Percentiles rank a stretch among this genome's conserved stretches.
Evolutionary conservation across 2,113 vertebrate species (phyloP).

Genomic region (Pardalotus punctatus): DNA sequence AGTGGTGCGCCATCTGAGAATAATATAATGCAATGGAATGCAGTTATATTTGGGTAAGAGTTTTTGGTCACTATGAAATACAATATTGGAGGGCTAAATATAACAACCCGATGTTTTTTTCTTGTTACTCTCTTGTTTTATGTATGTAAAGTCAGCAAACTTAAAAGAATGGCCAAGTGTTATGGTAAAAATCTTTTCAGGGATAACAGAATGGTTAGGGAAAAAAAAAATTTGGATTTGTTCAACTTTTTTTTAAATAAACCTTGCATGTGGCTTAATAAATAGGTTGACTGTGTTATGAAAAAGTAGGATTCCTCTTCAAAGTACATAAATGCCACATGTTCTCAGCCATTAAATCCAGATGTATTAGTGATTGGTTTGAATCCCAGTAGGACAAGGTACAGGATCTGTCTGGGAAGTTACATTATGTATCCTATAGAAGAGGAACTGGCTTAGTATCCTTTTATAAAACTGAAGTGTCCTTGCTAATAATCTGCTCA

Average conservation of each 20-base stretch:
- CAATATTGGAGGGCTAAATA: background rate
- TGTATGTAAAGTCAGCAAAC: background rate
- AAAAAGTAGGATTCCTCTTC: background rate
- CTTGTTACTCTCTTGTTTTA: background rate
- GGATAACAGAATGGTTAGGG: background rate
- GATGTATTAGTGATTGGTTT: background rate
- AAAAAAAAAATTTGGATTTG: background rate
- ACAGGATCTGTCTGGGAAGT: background rate
- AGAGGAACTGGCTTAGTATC: background rate
- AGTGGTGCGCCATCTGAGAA: conserved; percentile 98
- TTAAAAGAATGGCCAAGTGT: background rate
- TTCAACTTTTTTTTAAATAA: background rate
- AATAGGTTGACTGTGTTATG: background rate
- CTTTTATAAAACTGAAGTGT: background rate
- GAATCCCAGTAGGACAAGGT: background rate
- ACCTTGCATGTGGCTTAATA: background rate
- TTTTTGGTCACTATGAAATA: background rate
- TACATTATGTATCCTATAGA: accelerated
- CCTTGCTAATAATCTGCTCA: background rate
- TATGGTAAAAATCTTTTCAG: background rate
- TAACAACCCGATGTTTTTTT: background rate
- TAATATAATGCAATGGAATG: conserved; percentile 99
- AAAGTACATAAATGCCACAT: background rate
- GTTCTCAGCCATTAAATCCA: background rate
- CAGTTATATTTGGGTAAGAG: conserved; percentile 99